Base-by-base conservation (phyloP, 2,888 invertebrate species). In the Apodemia zela region DNA sequence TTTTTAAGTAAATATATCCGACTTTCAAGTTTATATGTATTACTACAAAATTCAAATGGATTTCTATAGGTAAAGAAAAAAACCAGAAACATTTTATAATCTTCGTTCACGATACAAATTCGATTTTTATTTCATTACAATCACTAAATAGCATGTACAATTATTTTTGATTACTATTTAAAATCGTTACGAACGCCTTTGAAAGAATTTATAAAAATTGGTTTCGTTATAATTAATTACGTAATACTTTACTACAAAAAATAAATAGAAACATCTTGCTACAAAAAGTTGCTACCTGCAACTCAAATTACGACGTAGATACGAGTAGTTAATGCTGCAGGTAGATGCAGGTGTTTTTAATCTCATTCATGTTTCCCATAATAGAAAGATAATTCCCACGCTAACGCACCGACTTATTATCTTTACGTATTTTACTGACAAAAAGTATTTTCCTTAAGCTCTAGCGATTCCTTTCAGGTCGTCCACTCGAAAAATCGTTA, bases 201-300 rank as follows among this genome's bases (percentile, higher is more conserved):
- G 49, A 49, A 18, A 17, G 7, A 18, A 49, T 49, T n/a, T 17
- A 5, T 18, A 21, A 13, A 21, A 51, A 18, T 13, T 13, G 18
- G 5, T 51, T 51, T 21, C 18, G 21, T 13, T 21, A 21, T 21
- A 18, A 51, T 18, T 21, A 2, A 7, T 51, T 11, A 13, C 18
- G 11, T 21, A 21, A 51, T 21, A 61, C 49, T 51, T 59, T 47
- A 17, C 38, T 18, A 59, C 51, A 21, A 51, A 51, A 51, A 51
- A 21, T 18, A 17, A 49, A 49, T 49, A 17, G 51, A 51, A 51
- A 21, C 7, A 21, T 21, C 51, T 49, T 38, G 2, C 17, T 7
- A 51, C 18, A 51, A 51, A 54, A 42, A 57, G 17, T 17, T 42
- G 58, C 45, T 62, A 62, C 62, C 62, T 62, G 62, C 58, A 33